Conservation (phyloP, 2,797 vertebrate genomes). For the Ctenochaetus hawaiiensis region DNA sequence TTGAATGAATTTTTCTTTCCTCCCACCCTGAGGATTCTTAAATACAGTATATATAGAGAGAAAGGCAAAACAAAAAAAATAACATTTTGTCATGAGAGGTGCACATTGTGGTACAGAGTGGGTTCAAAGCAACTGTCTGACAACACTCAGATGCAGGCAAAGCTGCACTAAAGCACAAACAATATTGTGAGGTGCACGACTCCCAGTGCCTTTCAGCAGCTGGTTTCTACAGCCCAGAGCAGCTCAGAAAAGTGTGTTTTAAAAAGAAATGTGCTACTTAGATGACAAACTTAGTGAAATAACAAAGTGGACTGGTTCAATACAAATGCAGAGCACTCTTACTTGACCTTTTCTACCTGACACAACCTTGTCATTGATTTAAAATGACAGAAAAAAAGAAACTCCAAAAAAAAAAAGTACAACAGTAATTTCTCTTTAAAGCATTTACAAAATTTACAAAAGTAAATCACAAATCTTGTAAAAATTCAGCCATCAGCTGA, state of each 20-base stretch:
- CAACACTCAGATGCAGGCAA: constrained; percentile 19
- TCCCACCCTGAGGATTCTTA: constrained; percentile 56
- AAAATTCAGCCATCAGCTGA: constrained; percentile 81
- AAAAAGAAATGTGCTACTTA: constrained; percentile 42
- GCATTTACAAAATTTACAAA: constrained; percentile 88
- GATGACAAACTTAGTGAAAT: constrained; percentile 42
- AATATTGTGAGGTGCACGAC: constrained; percentile 14
- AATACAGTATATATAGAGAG: constrained; percentile 50
- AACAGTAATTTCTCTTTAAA: constrained; percentile 79
- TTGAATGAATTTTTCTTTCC: constrained; percentile 26
- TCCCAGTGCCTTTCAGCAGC: constrained; percentile 21
- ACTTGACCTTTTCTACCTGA: constrained; percentile 54
- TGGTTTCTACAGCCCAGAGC: constrained; percentile 35
- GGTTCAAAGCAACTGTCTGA: neutral
- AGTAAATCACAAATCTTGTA: constrained; percentile 82
- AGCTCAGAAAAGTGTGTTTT: constrained; percentile 17
- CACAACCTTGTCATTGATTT: constrained; percentile 33
- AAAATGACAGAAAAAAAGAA: constrained; percentile 48
- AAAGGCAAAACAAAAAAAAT: constrained; percentile 43
- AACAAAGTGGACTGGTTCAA: constrained; percentile 30
- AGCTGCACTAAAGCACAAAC: constrained; percentile 34
- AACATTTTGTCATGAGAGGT: constrained; percentile 33
- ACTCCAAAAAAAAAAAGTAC: constrained; percentile 33
- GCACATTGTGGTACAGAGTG: constrained; percentile 24
- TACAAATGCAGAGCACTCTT: constrained; percentile 46